Percentiles rank a stretch among this genome's conserved stretches.
Conservation (phyloP, 2,888 invertebrate species). For the Macaria notata region DNA sequence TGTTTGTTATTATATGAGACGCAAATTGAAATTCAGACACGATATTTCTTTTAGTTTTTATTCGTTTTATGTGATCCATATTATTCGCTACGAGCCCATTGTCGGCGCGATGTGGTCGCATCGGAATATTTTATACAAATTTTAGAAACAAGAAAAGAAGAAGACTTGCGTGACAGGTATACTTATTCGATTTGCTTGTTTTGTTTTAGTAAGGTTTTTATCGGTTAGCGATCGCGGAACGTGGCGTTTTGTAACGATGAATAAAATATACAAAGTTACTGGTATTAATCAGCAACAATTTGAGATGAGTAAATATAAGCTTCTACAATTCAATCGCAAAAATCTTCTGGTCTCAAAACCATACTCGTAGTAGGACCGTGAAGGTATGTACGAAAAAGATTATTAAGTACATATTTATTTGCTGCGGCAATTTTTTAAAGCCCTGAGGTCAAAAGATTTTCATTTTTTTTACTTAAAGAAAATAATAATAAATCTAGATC, state of each 20-base stretch:
- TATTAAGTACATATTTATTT: no score
- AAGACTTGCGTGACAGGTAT: slow-evolving; percentile 78
- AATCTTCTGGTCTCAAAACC: no score
- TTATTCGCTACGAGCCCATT: slow-evolving; percentile 62
- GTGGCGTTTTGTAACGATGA: slow-evolving; percentile 69
- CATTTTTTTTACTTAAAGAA: no score
- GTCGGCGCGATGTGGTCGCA: slow-evolving; percentile 65
- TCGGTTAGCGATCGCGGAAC: slow-evolving; percentile 69
- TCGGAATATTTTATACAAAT: slow-evolving; percentile 81
- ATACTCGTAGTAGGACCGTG: no score
- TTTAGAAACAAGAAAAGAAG: slow-evolving; percentile 81
- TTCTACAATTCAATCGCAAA: no score
- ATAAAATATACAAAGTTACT: slow-evolving; percentile 64
- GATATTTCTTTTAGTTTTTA: slow-evolving; percentile 43
- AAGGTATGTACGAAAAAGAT: no score
- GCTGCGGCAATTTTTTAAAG: no score
- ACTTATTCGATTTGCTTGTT: slow-evolving; percentile 76
- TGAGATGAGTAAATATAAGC: no score
- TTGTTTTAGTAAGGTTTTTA: slow-evolving; percentile 72
- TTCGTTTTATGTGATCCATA: slow-evolving; percentile 56
- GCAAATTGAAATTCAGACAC: slow-evolving; percentile 51
- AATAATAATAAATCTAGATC: no score
- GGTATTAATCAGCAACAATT: no score
- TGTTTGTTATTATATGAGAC: slow-evolving; percentile 35
- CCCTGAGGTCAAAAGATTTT: no score